Base-by-base conservation (phyloP, 2,888 invertebrate species). In the Seira ritae region DNA sequence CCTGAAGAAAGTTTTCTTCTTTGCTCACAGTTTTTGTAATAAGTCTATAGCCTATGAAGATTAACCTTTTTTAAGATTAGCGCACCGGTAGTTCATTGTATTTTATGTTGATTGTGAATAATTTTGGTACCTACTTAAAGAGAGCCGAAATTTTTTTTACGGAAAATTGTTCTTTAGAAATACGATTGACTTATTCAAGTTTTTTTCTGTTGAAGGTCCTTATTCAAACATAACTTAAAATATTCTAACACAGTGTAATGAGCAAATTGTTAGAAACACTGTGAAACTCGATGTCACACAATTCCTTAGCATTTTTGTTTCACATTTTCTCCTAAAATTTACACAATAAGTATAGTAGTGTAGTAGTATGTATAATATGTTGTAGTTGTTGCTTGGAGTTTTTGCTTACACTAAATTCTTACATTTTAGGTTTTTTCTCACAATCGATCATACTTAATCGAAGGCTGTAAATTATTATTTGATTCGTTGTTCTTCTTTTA, bases 191-290 rank as follows among this genome's bases (percentile, higher is more conserved):
- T 62, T 62, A 20, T 20, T 62, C 19, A 62, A 50, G 1, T 50
- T 50, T 12, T 15, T 50, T 50, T 50, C 31, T 31, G 31, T 8
- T 50, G 50, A 50, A 62, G 62, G 62, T 62, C 62, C 62, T 62
- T 62, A 62, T 22, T 62, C 62, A 8, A 62, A 62, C 62, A 62
- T 62, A 62, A 62, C 8, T 20, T 12, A 20, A 20, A 20, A 62
- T 62, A 62, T 62, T 62, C 78, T 83, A 83, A 83, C 82, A 83
- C 83, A 84, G 80, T 84, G 82, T 82, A 80, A 86, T 86, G 86
- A 86, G 86, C 86, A 86, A 84, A 84, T 86, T 77, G 84, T 86
- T 83, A 84, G 80, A 84, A 83, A 80, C 75, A 84, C 84, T 81
- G 78, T 78, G 78, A 60, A 84, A 81, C 81, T 81, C 71, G 77